A percentile compares a stretch with the other conserved stretches of the same genome.
Evolutionary conservation across 2,888 invertebrate genomes (phyloP).

Genomic region (Platynereis dumerilii): DNA sequence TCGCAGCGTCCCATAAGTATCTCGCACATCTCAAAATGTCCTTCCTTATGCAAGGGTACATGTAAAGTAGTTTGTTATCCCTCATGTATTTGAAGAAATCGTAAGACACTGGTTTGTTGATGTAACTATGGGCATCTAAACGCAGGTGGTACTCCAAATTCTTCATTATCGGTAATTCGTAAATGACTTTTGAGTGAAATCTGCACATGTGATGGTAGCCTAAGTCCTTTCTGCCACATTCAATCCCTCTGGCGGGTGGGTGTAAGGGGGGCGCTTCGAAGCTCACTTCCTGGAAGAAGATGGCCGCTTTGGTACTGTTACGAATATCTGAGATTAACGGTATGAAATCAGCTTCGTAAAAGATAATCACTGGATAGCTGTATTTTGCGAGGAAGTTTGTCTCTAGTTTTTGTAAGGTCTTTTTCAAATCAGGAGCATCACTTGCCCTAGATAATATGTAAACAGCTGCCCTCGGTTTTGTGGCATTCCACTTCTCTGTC

Average conservation of each 20-base stretch:
- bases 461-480: constrained; percentile 34
- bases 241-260: constrained; percentile 8
- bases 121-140: constrained; percentile 39
- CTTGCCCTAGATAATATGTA: constrained; percentile 27
- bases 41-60: constrained; percentile 28
- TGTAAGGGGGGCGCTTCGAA: constrained; percentile 27
- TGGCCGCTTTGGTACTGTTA: constrained; percentile 7
- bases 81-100: constrained; percentile 38
- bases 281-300: constrained; percentile 34
- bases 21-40: constrained; percentile 27
- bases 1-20: constrained; percentile 34
- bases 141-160: constrained; percentile 37
- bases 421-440: constrained; percentile 12
- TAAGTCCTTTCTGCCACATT: constrained; percentile 25
- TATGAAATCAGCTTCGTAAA: constrained; percentile 34
- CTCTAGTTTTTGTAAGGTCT: constrained; percentile 21
- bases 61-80: constrained; percentile 28
- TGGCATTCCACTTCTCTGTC: constrained; percentile 23
- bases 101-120: constrained; percentile 29
- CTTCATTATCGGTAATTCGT: constrained; percentile 31
- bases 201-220: constrained; percentile 41
- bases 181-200: constrained; percentile 37
- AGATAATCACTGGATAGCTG: constrained; percentile 38
- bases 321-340: constrained; percentile 10
- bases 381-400: constrained; percentile 31